Base-by-base conservation (phyloP, 2,113 vertebrate species). In the Sceloporus tristichus region DNA sequence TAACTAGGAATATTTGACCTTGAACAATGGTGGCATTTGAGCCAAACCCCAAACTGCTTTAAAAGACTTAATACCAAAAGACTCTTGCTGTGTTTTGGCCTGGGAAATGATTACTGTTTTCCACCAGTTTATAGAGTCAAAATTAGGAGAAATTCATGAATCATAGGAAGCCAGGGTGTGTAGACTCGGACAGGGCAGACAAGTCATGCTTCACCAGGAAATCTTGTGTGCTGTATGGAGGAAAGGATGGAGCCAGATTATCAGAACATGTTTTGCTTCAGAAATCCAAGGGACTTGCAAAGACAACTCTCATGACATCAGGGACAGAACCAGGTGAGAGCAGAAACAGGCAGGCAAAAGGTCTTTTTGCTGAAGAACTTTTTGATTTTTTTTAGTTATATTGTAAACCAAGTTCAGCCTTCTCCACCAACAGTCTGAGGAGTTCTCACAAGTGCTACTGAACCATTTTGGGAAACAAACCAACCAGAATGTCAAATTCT, bases 21-120 rank as follows among this genome's bases (percentile, higher is more conserved):
- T 29, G 25, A 66, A 56, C n/a, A 88, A 77, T 25, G 13, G 21
- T 84, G 48, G 68, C 29, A 77, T 77, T 78, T 77, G 68, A 88
- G 42, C 40, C 73, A 68, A 77, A 54, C 11, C 48, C 40, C 56
- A 62, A 81, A 71, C 4, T 62, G 19, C 18, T 71, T 54, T 21
- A 54, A 56, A 66, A 48, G 3, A 53, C 68, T 38, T 75, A 76
- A 56, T 77, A 70, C 42, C 66, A 70, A 84, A 70, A 70, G 9
- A 38, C 80, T 16, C n/a, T n/a, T 53, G 16, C 25, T 56, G 14
- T 70, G 65, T 68, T 38, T 83, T 48, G 65, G 59, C 27, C 68
- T 2, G 73, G 70, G 80, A 83, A 83, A 78, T 84, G 42, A 83
- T 88, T 21, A 56, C 13, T 29, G 78, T 84, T 88, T 88, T 68